Percentiles rank a stretch among this genome's conserved stretches.
Evolutionary conservation across 2,113 vertebrate genomes (phyloP).

Genomic region (Myxocyprinus asiaticus): DNA sequence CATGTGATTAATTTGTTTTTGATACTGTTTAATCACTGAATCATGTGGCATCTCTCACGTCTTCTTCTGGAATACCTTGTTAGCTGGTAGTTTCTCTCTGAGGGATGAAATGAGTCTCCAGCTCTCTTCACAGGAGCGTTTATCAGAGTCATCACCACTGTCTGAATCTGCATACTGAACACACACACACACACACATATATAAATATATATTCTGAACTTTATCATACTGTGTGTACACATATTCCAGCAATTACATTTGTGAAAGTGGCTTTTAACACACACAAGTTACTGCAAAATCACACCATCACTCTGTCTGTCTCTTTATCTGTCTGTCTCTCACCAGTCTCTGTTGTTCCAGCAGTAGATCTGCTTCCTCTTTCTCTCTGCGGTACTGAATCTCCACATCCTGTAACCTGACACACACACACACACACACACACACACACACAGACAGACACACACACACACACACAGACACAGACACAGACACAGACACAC

Average conservation of each 20-base stretch:
- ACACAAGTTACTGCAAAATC: too few species aligned
- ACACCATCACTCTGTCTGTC: background rate
- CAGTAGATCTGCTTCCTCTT: slow-evolving; percentile 86
- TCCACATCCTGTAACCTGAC: slow-evolving; percentile 85
- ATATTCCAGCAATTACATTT: too few species aligned
- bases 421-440: background rate
- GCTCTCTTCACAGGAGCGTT: slow-evolving; percentile 88
- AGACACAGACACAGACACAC: too few species aligned
- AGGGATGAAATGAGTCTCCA: slow-evolving; percentile 88
- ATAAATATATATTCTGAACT: too few species aligned
- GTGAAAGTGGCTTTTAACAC: slow-evolving; percentile 55
- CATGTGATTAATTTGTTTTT: too few species aligned
- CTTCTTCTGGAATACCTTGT: slow-evolving; percentile 64
- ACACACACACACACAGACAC: too few species aligned
- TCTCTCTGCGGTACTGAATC: slow-evolving; percentile 84
- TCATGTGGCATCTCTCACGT: too few species aligned
- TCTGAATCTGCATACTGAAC: slow-evolving; percentile 83
- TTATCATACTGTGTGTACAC: too few species aligned
- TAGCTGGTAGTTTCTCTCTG: slow-evolving; percentile 84
- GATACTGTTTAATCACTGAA: too few species aligned
- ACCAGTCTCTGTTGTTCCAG: slow-evolving; percentile 90
- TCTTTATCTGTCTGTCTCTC: slow-evolving; percentile 24
- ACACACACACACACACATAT: slow-evolving; percentile 38
- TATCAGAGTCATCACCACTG: slow-evolving; percentile 88
- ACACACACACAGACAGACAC: slow-evolving; percentile 53